Base-by-base conservation (phyloP, 1,140 invertebrate genomes). In the Pteromalus puparum region DNA sequence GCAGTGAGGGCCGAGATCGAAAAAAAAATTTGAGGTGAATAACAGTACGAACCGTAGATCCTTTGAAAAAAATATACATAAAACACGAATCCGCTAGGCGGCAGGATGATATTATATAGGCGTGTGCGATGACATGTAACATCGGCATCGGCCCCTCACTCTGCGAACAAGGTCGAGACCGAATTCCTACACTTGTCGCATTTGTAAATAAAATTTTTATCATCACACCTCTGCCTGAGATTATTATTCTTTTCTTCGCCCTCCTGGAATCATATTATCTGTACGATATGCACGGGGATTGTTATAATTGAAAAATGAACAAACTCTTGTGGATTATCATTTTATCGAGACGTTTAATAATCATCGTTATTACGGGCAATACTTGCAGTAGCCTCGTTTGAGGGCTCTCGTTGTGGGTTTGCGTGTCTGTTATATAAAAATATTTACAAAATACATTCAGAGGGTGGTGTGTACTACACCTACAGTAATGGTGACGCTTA, bases 191-290 rank as follows among this genome's bases (percentile, higher is more conserved):
- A 92, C 90, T 92, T 91, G 91, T 92, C 90, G 91, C 90, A 92
- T 92, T 92, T 91, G 92, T 92, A 92, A 92, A 92, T 92, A 92
- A 92, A 92, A 92, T 92, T 92, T 92, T 92, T 92, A 92, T 91
- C 90, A 91, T 91, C 91, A 92, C 90, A 92, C 87, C 85, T 53
- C 53, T 61, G 53, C 67, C 46, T 18, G 81, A 75, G 0, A 21
- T 82, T 82, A 26, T 82, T 65, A 26, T 82, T 61, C 15, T 5
- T 67, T 9, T 9, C 6, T 42, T 7, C 10, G 38, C 10, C 10
- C 38, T 7, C 38, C 0, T 42, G 9, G 38, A 42, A 42, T 7
- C 38, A 42, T 42, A 34, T 34, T 34, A 34, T 42, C 38, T 42
- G 38, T 1, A 1, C 9, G 38, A 12, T 42, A 7, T 42, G 9